Conservation (phyloP, 2,113 vertebrate genomes). For the Ifrita kowaldi region DNA sequence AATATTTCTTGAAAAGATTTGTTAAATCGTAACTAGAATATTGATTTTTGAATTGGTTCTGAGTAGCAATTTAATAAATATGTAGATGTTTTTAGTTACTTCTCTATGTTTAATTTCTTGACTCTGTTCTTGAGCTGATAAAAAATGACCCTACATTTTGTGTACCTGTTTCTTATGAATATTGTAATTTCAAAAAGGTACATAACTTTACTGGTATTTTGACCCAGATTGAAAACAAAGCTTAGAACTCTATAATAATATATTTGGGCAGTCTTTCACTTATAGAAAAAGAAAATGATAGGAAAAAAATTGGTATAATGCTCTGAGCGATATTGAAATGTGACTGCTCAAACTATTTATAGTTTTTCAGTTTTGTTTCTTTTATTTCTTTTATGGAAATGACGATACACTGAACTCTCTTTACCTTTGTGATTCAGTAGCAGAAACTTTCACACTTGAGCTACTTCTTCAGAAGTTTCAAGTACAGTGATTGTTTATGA, state of each 20-base stretch:
- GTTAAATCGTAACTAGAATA: not conserved
- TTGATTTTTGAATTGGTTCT: not conserved
- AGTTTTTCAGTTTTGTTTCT: not conserved
- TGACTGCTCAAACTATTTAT: not conserved
- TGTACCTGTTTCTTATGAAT: not conserved
- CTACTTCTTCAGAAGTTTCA: not conserved
- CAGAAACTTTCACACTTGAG: not conserved
- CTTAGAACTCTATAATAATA: not conserved
- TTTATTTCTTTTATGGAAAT: not conserved
- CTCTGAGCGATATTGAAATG: not conserved
- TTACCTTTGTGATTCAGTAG: not conserved
- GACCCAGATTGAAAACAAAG: not conserved
- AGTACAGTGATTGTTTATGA: not conserved
- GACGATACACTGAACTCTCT: not conserved
- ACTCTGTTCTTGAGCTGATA: not conserved
- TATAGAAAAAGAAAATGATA: not conserved
- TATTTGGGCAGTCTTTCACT: not conserved
- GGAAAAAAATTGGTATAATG: not conserved
- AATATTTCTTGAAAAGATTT: not conserved
- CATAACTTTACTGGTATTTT: not conserved
- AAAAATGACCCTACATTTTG: not conserved
- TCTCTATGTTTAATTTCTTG: not conserved
- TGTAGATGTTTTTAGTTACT: not conserved
- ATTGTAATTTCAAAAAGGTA: not conserved
- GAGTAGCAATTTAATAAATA: not conserved